Evolutionary conservation across 2,888 invertebrate species (phyloP), one percentile per base, ranked within the genome.

Genomic region (Tanytarsus gracilentus): DNA sequence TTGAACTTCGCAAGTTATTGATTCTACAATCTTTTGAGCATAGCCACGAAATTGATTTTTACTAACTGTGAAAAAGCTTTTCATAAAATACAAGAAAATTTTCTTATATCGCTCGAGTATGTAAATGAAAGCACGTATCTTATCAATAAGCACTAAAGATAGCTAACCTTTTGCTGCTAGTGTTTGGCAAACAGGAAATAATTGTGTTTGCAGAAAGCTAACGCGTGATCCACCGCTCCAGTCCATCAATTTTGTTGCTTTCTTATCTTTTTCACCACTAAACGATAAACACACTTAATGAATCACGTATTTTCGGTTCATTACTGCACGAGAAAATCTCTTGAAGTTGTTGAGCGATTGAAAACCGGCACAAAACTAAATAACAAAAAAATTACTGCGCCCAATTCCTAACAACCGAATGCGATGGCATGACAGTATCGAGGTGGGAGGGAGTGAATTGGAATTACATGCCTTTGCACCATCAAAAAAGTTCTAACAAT

Each of bases 121-220:
- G n/a, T n/a, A n/a, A n/a, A n/a, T n/a, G n/a, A n/a, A n/a, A n/a
- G n/a, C n/a, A n/a, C n/a, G n/a, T n/a, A n/a, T n/a, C n/a, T n/a
- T n/a, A n/a, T n/a, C n/a, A n/a, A n/a, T n/a, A n/a, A n/a, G n/a
- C n/a, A n/a, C n/a, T n/a, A n/a, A n/a, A n/a, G 44, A 21, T 25
- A 18, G 9, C 61, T 63, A 64, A 66, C 66, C 66, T 65, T 65
- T 62, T 33, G 63, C 63, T 11, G 73, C 69, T 53, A 74, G 63
- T 21, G 72, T 70, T 50, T 51, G 50, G 63, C 71, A 73, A 39
- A 71, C 68, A 40, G 74, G 74, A 69, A 74, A 74, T 51, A 74
- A 65, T 62, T 74, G 73, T 51, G 73, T 71, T 66, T 74, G 74
- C 49, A 74, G 61, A 65, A 67, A 69, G 64, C 73, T 72, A 56